Conservation (phyloP, 2,888 invertebrate genomes). For the Thumatha senex region DNA sequence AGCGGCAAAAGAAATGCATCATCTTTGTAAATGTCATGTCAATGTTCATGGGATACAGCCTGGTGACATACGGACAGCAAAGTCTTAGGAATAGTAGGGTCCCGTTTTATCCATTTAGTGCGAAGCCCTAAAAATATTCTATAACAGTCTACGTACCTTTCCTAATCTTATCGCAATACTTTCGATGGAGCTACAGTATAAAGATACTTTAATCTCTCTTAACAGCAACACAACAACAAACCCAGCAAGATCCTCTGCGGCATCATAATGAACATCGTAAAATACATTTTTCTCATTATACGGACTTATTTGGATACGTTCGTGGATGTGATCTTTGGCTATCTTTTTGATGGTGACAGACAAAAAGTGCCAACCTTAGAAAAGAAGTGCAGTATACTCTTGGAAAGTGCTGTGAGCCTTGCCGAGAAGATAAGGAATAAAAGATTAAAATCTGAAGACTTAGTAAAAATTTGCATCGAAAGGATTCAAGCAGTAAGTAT, state of each 20-base stretch:
- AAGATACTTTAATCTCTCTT: conserved; percentile 8
- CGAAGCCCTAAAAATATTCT: too few relatives aligned
- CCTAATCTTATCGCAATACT: too few relatives aligned
- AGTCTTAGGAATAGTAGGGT: too few relatives aligned
- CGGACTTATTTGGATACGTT: conserved; percentile 61
- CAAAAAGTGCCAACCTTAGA: conserved; percentile 63
- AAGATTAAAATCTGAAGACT: conserved; percentile 86
- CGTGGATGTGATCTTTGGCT: conserved; percentile 61
- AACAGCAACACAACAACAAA: conserved; percentile 57
- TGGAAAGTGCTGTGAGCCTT: conserved; percentile 86
- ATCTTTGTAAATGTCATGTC: too few relatives aligned
- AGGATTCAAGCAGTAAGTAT: conserved; percentile 87
- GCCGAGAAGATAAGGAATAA: conserved; percentile 86
- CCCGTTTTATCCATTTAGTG: too few relatives aligned
- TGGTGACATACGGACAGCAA: too few relatives aligned
- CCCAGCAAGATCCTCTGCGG: conserved; percentile 62
- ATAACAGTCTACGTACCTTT: too few relatives aligned
- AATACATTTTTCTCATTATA: conserved; percentile 56
- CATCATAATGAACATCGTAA: conserved; percentile 58
- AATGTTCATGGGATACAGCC: too few relatives aligned
- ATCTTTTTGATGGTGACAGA: conserved; percentile 59
- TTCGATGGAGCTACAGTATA: background rate
- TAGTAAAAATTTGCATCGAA: conserved; percentile 89
- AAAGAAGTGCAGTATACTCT: conserved; percentile 55
- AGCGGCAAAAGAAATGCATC: too few relatives aligned